A percentile compares a stretch with the other conserved stretches of the same genome.
Conservation (phyloP, 2,888 invertebrate genomes). For the Eupithecia subfuscata region DNA sequence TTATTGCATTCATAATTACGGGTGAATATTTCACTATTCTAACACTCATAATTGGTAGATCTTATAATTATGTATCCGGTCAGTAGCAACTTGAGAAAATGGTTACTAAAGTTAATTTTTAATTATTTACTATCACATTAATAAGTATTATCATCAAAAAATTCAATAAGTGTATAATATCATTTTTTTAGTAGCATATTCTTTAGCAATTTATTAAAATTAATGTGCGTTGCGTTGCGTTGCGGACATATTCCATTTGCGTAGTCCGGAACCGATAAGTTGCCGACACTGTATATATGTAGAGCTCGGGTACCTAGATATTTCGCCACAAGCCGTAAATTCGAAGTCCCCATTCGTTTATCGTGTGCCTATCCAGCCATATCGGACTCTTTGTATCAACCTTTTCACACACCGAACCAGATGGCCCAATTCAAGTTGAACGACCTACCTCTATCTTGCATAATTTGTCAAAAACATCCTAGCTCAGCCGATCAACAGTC, state of each 20-base stretch:
- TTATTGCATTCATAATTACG: too few species aligned
- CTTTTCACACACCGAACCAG: constrained; percentile 65
- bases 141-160: too few species aligned
- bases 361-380: constrained; percentile 62
- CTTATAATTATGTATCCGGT: too few species aligned
- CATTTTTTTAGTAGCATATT: too few species aligned
- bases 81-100: too few species aligned
- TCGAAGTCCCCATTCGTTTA: constrained; percentile 63
- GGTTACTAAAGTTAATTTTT: too few species aligned
- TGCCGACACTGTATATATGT: not conserved
- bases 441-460: constrained; percentile 65
- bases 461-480: constrained; percentile 55
- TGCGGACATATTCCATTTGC: not conserved
- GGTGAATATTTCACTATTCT: too few species aligned
- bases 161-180: too few species aligned
- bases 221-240: too few species aligned
- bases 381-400: constrained; percentile 61
- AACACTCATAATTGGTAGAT: too few species aligned
- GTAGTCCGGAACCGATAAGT: constrained; percentile 1
- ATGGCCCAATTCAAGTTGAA: constrained; percentile 68
- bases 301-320: constrained; percentile 37
- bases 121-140: too few species aligned
- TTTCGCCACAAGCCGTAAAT: constrained; percentile 60
- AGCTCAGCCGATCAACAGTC: constrained; percentile 51
- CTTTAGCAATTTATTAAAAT: too few species aligned